phyloP scores from a whole-genome alignment of 2,113 vertebrate species.

The Emydura subglobosa region DNA sequence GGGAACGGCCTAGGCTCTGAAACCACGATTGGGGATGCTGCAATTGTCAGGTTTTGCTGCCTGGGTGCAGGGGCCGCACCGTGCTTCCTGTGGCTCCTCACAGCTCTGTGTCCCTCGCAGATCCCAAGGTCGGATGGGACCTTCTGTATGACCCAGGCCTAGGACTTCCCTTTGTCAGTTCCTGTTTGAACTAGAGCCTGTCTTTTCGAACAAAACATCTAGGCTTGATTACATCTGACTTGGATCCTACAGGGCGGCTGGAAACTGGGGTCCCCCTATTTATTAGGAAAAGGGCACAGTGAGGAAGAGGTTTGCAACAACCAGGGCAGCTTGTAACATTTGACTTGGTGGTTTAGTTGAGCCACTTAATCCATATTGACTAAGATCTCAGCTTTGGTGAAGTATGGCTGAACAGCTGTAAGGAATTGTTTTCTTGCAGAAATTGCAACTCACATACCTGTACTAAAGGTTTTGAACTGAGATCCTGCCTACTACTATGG shows the following conservation, averaged over 20 bases:
- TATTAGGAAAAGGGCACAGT: slow-evolving; percentile 97
- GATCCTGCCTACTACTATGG: slow-evolving; percentile 94
- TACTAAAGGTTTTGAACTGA: slow-evolving; percentile 95
- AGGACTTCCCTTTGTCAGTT: not conserved
- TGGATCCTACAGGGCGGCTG: slow-evolving; percentile 83
- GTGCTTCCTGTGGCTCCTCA: not conserved
- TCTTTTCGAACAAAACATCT: not conserved
- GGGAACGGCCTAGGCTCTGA: not conserved
- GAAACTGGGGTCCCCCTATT: slow-evolving; percentile 98
- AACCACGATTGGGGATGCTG: not conserved
- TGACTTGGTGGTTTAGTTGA: slow-evolving; percentile 95
- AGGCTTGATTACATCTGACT: not conserved
- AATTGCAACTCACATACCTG: slow-evolving; percentile 99
- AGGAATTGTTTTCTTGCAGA: slow-evolving; percentile 98
- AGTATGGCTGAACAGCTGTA: slow-evolving; percentile 95
- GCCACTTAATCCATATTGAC: slow-evolving; percentile 95
- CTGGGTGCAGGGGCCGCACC: not conserved
- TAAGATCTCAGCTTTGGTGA: slow-evolving; percentile 96
- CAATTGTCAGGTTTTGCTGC: no score
- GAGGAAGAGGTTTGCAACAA: slow-evolving; percentile 97
- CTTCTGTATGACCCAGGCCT: not conserved
- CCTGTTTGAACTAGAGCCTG: not conserved
- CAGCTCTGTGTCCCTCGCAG: not conserved
- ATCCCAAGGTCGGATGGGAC: not conserved
- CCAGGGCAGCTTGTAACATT: slow-evolving; percentile 98